Conservation (phyloP, 2,888 invertebrate species). For the Agonopterix subpropinquella region DNA sequence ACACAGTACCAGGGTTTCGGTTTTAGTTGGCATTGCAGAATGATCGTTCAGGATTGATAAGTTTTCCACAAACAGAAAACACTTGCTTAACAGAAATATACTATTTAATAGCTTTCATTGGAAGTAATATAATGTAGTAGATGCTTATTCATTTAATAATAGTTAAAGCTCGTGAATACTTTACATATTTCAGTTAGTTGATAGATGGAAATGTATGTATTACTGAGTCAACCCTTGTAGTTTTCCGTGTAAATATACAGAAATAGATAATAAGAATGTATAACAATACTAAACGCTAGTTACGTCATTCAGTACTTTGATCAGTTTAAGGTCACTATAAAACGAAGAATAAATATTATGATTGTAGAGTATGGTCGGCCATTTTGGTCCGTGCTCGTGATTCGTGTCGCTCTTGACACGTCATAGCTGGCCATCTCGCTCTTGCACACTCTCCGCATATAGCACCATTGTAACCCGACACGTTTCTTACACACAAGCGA, state of each 20-base stretch:
- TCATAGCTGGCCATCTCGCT: conserved; percentile 65
- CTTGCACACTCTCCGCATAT: conserved; percentile 71
- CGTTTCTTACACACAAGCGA: conserved; percentile 73
- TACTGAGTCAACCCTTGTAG: not conserved
- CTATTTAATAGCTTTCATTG: not conserved
- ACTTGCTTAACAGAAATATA: not conserved
- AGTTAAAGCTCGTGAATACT: conserved; percentile 50
- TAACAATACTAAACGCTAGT: conserved; percentile 52
- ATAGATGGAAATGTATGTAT: conserved; percentile 37
- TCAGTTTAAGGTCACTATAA: conserved; percentile 70
- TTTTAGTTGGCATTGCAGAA: too few species aligned
- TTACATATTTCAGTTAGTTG: conserved; percentile 18
- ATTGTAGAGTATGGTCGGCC: conserved; percentile 72
- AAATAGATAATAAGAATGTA: conserved; percentile 26
- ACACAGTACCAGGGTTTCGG: too few species aligned
- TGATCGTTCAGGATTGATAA: too few species aligned
- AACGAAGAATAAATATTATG: conserved; percentile 74
- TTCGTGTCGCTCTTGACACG: conserved; percentile 68
- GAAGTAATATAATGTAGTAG: too few species aligned
- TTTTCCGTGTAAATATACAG: not conserved
- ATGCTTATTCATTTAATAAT: too few species aligned
- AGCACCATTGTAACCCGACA: conserved; percentile 76
- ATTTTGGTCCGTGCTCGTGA: conserved; percentile 74
- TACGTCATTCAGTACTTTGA: conserved; percentile 73
- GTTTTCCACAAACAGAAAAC: not conserved